These are phyloP conservation scores for Muscidifurax raptorellus DNA, from an alignment of 1,140 invertebrate genomes.

Conservation along the genomic window DNA sequence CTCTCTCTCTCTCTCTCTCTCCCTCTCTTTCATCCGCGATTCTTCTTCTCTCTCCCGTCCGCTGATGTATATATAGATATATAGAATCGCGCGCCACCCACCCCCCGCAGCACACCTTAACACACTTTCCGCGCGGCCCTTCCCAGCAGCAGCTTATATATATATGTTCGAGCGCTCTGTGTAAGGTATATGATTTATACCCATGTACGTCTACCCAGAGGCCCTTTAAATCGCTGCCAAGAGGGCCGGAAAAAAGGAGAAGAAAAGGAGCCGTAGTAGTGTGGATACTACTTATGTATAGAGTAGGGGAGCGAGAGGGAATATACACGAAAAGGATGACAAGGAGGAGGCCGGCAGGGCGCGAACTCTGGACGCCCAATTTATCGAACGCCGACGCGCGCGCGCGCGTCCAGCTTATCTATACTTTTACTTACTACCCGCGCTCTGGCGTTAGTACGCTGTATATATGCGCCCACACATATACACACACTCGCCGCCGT, in stretches of 20 bases:
- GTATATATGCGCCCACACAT: neutral
- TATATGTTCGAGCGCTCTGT: neutral
- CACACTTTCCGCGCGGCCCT: neutral
- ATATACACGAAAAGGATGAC: neutral
- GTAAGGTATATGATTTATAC: too few relatives aligned
- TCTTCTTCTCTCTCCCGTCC: neutral
- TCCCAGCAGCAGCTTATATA: too few relatives aligned
- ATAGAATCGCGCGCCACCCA: too few relatives aligned
- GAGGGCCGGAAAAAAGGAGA: neutral
- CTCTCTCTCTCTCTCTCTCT: too few relatives aligned
- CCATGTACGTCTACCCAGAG: too few relatives aligned
- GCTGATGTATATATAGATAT: neutral
- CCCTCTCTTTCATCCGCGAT: neutral
- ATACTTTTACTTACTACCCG: neutral
- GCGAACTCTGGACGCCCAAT: slow-evolving; percentile 50
- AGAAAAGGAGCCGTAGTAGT: neutral
- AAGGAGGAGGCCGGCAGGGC: neutral
- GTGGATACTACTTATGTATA: too few relatives aligned
- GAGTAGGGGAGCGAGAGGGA: neutral
- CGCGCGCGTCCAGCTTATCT: slow-evolving; percentile 8
- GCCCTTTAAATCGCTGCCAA: slow-evolving; percentile 25
- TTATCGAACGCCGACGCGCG: slow-evolving; percentile 54
- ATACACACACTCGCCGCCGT: neutral
- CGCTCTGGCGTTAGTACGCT: neutral
- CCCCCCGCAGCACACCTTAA: neutral